A percentile compares a stretch with the other conserved stretches of the same genome.
phyloP scores from a whole-genome alignment of 2,888 invertebrate genomes.

The Epiblema foenella region DNA sequence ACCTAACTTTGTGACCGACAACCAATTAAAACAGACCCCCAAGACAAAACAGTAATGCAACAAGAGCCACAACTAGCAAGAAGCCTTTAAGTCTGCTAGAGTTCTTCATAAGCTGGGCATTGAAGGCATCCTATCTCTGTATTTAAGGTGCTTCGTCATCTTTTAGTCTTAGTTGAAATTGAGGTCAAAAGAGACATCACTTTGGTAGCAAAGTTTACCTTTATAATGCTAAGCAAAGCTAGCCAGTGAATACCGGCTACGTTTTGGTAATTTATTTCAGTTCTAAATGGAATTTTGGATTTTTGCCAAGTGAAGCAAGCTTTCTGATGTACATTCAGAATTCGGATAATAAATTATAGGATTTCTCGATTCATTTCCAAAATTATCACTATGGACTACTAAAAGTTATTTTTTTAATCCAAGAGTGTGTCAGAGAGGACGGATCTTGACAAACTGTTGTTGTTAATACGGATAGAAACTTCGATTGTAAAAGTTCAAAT shows the following conservation, averaged over 20 bases:
- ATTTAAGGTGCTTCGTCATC: constrained; percentile 60
- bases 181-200: constrained; percentile 47
- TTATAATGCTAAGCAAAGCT: constrained; percentile 34
- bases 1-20: constrained; percentile 58
- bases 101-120: constrained; percentile 31
- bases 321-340: background rate
- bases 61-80: constrained; percentile 9
- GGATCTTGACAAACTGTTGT: constrained; percentile 10
- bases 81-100: background rate
- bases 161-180: constrained; percentile 55
- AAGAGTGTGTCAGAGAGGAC: too few relatives aligned
- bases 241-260: constrained; percentile 17
- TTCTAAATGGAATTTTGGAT: constrained; percentile 5
- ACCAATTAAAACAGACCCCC: constrained; percentile 55
- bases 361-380: background rate
- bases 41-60: constrained; percentile 38
- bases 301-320: background rate
- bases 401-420: too few relatives aligned
- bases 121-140: constrained; percentile 47
- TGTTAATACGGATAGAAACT: constrained; percentile 18
- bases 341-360: background rate
- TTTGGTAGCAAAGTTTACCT: constrained; percentile 25
- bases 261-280: constrained; percentile 22
- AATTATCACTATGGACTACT: too few relatives aligned
- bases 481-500: constrained; percentile 30